Evolutionary conservation across 2,113 vertebrate species (phyloP), one percentile per base, ranked within the genome.

Genomic region (Pomatostomus ruficeps): DNA sequence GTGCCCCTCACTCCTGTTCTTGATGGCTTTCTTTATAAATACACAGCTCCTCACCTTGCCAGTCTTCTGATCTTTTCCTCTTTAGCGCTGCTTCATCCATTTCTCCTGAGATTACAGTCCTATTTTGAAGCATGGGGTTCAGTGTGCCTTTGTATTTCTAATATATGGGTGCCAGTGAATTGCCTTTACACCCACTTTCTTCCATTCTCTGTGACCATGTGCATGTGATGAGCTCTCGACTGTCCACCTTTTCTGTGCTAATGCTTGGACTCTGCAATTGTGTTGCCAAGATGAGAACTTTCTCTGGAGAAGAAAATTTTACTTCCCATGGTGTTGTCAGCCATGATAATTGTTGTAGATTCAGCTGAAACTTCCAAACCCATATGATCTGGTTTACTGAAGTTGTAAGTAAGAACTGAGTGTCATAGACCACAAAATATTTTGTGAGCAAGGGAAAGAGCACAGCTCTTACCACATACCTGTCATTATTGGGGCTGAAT

Each of bases 181-280:
- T 46, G 20, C 40, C 49, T 59, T 66, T 26, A 75, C 35, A 22
- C 31, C 11, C 9, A 12, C 26, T 62, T 42, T 1, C 0, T 40
- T 70, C 28, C 29, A 6, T n/a, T 28, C 21, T 59, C 31, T 18
- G 23, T 14, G 40, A 31, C 10, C 0, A 0, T 0, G 2, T 26
- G 11, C 26, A 13, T 1, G 12, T n/a, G 55, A 63, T 0, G 0
- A 77, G 36, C 61, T 75, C 45, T 25, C 2, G 0, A 4, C 13
- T 29, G 12, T 13, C 31, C 46, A 11, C 55, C 21, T 62, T 28
- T 25, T 19, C 20, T 40, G 26, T 10, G 21, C 43, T 80, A 19
- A 35, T 8, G n/a, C 28, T 14, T 45, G 59, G 49, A 72, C 16
- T 10, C 26, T 10, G 40, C 28, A 61, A 11, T 5, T 19, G 48